phyloP scores from a whole-genome alignment of 2,113 vertebrate species.

The Phylloscopus whistleri region DNA sequence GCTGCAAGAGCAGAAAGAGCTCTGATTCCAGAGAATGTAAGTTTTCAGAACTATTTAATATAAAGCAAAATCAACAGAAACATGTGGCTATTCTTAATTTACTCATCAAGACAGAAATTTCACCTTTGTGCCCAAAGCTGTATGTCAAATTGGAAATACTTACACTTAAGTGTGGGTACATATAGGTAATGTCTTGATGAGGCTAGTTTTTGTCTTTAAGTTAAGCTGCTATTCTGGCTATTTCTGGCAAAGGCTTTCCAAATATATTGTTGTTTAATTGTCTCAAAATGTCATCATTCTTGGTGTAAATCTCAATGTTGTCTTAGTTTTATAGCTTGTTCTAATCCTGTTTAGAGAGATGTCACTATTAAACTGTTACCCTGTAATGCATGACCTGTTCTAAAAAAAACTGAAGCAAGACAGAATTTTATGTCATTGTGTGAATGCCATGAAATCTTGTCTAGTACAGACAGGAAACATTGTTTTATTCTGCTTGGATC shows the following conservation, averaged over 20 bases:
- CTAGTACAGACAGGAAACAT: neutral
- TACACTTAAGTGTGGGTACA: neutral
- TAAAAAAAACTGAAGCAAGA: neutral
- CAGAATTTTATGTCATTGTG: neutral
- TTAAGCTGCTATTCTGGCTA: neutral
- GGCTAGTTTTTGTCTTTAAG: neutral
- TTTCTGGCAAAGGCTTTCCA: neutral
- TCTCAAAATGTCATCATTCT: neutral
- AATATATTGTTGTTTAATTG: neutral
- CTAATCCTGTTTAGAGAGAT: neutral
- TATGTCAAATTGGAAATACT: neutral
- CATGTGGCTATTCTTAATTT: neutral
- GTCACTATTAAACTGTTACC: neutral
- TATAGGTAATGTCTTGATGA: neutral
- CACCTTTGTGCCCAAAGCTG: neutral
- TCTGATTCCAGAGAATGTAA: slow-evolving; percentile 83
- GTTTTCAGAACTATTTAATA: slow-evolving; percentile 34
- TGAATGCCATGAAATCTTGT: neutral
- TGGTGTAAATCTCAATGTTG: neutral
- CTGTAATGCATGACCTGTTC: neutral
- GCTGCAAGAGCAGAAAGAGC: slow-evolving; percentile 78
- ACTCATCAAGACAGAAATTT: neutral
- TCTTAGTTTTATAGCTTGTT: neutral
- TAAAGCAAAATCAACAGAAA: neutral
- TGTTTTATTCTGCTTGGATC: neutral